Base-by-base conservation (phyloP, 2,797 vertebrate species). In the Monodelphis domestica region DNA sequence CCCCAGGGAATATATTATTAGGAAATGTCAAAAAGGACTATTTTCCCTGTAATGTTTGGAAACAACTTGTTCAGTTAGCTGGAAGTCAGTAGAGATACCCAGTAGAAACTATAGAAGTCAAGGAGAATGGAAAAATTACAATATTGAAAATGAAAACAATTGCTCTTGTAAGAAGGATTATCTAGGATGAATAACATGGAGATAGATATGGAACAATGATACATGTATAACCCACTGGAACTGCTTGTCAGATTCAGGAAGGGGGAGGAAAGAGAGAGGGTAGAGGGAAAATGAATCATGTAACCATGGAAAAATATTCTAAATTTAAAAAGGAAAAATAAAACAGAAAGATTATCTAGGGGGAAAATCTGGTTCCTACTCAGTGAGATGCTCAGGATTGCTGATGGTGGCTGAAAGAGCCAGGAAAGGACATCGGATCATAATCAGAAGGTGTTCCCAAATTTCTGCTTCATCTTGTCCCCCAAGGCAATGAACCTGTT, bases 361-460 rank as follows among this genome's bases (percentile, higher is more conserved):
- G 56, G 0, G 33, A 54, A 78, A 96, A 87, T 7, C n/a, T 30
- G 91, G 90, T 33, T 56, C 98, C 1, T 98, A 98, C 98, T 96
- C 97, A 28, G 97, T 98, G 52, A 98, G 97, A 90, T 98, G 98
- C 55, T 98, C 93, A 0, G 98, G 98, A 92, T 98, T 98, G 89
- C 98, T 98, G 90, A 98, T 98, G 59, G 98, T 98, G 90, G 98
- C 98, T 29, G 98, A 98, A 54, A 98, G 98, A 0, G 98, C 98
- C 96, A 98, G 96, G 97, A 98, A 98, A 0, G 98, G 98, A 93
- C 98, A 98, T 50, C 95, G 96, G 94, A 98, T 98, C 97, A 98
- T 98, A 88, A 98, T 98, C 33, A 98, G 96, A 54, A 98, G 97
- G 94, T 98, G 98, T 38, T 98, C 98, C 98, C 98, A 98, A 92